A percentile compares a stretch with the other conserved stretches of the same genome.
Evolutionary conservation across 2,113 vertebrate species (phyloP).

Genomic region (Neodon shergylaensis): DNA sequence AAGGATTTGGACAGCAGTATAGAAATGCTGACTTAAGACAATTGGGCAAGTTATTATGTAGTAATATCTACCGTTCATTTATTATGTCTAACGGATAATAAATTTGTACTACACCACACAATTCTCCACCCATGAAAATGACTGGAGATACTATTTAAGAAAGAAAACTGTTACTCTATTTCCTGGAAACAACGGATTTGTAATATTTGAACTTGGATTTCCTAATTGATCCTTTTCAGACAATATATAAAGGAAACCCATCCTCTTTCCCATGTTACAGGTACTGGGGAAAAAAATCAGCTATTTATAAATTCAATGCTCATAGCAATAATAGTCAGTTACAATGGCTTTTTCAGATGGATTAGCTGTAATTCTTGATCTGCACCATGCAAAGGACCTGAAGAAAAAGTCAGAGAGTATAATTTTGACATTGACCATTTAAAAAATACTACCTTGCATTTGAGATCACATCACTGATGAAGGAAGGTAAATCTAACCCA

Average conservation of each 20-base stretch:
- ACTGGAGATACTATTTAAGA: background rate
- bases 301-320: constrained; percentile 65
- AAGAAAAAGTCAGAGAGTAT: constrained; percentile 46
- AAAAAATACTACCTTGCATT: constrained; percentile 63
- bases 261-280: constrained; percentile 23
- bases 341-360: constrained; percentile 56
- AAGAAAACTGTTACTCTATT: background rate
- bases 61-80: background rate
- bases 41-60: background rate
- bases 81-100: background rate
- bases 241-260: constrained; percentile 38
- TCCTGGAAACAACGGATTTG: background rate
- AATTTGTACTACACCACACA: background rate
- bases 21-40: background rate
- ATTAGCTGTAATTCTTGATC: constrained; percentile 49
- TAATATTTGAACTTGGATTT: background rate
- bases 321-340: constrained; percentile 64
- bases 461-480: constrained; percentile 50
- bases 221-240: constrained; percentile 56
- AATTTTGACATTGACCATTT: constrained; percentile 69
- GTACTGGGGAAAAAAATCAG: constrained; percentile 67
- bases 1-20: background rate
- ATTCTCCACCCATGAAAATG: background rate
- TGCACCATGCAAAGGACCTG: constrained; percentile 58
- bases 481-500: constrained; percentile 62